Evolutionary conservation across 2,113 vertebrate species (phyloP).

Genomic region (Azemiops feae): DNA sequence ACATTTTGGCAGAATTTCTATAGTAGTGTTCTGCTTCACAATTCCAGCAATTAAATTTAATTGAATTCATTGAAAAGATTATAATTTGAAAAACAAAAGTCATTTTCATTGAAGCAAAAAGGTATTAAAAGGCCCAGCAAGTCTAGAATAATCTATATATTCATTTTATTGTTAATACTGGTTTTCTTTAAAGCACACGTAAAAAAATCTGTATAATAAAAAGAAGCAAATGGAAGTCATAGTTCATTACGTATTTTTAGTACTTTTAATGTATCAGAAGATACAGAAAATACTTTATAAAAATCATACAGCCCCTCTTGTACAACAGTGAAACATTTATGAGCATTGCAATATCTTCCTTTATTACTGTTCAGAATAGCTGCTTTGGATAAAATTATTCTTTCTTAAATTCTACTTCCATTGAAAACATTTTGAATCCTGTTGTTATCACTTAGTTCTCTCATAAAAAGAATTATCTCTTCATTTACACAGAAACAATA

Average conservation of each 20-base stretch:
- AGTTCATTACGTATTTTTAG: neutral
- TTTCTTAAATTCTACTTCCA: neutral
- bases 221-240: neutral
- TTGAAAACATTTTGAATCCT: neutral
- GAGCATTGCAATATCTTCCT: neutral
- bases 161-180: neutral
- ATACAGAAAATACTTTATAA: neutral
- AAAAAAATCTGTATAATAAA: neutral
- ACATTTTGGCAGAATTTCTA: neutral
- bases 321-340: neutral
- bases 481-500: neutral
- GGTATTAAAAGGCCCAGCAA: constrained; percentile 5
- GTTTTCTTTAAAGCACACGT: constrained; percentile 6
- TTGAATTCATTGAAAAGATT: neutral
- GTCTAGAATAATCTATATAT: neutral
- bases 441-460: neutral
- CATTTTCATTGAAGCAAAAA: constrained; percentile 29
- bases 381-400: neutral
- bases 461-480: neutral
- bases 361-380: neutral
- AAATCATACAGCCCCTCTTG: neutral
- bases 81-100: constrained; percentile 4
- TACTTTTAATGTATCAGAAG: neutral
- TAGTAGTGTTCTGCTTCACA: neutral
- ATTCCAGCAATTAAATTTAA: neutral